phyloP scores from a whole-genome alignment of 1,140 invertebrate species.

The Himalopsyche phryganea region DNA sequence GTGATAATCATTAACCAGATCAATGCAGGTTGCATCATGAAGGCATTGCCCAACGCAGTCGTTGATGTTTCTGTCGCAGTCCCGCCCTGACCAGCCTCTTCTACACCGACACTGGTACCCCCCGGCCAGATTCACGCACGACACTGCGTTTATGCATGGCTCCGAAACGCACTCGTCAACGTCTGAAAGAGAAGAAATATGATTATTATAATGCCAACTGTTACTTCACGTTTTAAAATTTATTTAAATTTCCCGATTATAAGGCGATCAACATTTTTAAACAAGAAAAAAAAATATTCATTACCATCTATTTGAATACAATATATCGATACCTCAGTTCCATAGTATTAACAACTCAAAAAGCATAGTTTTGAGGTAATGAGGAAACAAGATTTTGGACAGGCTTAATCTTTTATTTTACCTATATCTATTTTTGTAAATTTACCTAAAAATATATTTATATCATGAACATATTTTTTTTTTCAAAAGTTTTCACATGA shows the following conservation, averaged over 20 bases:
- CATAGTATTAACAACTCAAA: too few species aligned
- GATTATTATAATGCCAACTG: too few species aligned
- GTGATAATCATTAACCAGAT: constrained; percentile 77
- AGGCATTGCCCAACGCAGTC: constrained; percentile 85
- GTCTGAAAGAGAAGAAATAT: constrained; percentile 49
- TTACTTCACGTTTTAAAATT: too few species aligned
- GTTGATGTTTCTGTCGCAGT: constrained; percentile 85
- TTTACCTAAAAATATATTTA: too few species aligned
- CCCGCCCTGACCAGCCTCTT: constrained; percentile 82
- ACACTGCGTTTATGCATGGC: constrained; percentile 78
- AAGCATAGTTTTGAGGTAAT: too few species aligned
- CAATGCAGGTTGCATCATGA: constrained; percentile 82
- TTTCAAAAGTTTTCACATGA: too few species aligned
- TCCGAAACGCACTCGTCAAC: constrained; percentile 62
- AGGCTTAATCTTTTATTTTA: too few species aligned
- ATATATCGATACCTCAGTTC: background rate
- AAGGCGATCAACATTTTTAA: background rate
- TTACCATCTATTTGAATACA: background rate
- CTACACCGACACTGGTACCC: constrained; percentile 79
- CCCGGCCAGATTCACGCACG: constrained; percentile 76
- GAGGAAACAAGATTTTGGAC: too few species aligned
- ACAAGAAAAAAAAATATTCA: background rate
- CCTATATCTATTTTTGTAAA: too few species aligned
- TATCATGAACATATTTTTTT: too few species aligned
- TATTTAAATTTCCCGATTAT: background rate